Conservation (phyloP, 2,888 invertebrate species). For the Protophormia terraenovae region DNA sequence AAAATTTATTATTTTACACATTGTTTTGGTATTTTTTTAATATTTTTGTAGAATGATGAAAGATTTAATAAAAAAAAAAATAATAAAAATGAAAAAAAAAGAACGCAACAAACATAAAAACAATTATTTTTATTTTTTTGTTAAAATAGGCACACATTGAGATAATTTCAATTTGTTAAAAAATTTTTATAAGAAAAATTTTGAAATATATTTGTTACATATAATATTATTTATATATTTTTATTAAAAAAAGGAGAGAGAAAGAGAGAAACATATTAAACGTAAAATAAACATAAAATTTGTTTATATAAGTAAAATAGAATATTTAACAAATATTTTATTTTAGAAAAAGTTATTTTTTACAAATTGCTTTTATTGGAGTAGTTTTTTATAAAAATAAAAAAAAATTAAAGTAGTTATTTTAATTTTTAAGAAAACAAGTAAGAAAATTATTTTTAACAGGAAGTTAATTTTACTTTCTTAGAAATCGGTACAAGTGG, state of each 20-base stretch:
- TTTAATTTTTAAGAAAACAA: not conserved
- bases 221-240: constrained; percentile 20
- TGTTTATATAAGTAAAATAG: not conserved
- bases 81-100: constrained; percentile 14
- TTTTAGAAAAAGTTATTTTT: not conserved
- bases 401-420: not conserved
- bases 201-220: constrained; percentile 37
- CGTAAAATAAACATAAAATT: constrained; percentile 21
- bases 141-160: constrained; percentile 71
- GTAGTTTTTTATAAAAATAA: not conserved
- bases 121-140: constrained; percentile 53
- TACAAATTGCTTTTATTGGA: not conserved
- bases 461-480: too few species aligned
- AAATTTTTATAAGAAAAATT: constrained; percentile 23
- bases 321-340: constrained; percentile 28
- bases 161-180: constrained; percentile 67
- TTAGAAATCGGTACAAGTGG: too few species aligned
- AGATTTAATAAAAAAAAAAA: too few species aligned
- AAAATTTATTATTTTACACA: constrained; percentile 69
- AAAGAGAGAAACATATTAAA: constrained; percentile 53
- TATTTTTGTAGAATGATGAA: constrained; percentile 55
- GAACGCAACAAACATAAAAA: constrained; percentile 38
- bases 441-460: constrained; percentile 25
- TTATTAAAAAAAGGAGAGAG: constrained; percentile 39
- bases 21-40: constrained; percentile 58